A percentile compares a stretch with the other conserved stretches of the same genome.
These are phyloP conservation scores for Rhamphomyia laevipes DNA, from an alignment of 2,888 invertebrate species.

Conservation along the genomic window DNA sequence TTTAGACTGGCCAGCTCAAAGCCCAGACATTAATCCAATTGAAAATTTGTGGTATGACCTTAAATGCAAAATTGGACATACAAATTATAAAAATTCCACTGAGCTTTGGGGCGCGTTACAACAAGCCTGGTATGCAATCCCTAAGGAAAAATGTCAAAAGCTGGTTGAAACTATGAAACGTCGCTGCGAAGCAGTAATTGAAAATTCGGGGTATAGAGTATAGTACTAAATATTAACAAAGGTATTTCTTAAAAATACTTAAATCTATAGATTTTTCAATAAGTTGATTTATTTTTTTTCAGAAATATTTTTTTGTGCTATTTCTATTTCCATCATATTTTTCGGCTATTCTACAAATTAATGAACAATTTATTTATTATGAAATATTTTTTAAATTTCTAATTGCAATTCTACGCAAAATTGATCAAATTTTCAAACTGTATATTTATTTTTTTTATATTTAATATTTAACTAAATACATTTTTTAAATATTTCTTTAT, in stretches of 20 bases:
- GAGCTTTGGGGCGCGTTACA: not conserved
- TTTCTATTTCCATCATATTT: too few species aligned
- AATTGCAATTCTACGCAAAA: too few species aligned
- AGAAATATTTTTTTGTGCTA: too few species aligned
- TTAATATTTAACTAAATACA: too few species aligned
- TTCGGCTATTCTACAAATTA: too few species aligned
- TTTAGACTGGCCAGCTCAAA: constrained; percentile 6
- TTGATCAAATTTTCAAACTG: too few species aligned
- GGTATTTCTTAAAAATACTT: not conserved
- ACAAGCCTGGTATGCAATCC: not conserved
- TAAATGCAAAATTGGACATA: not conserved
- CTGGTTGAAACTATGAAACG: not conserved
- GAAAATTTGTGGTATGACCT: not conserved
- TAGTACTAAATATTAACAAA: not conserved
- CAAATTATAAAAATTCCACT: not conserved
- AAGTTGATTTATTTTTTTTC: too few species aligned
- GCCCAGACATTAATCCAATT: constrained; percentile 1
- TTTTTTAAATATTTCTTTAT: too few species aligned
- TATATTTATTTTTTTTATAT: too few species aligned
- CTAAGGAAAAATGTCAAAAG: not conserved
- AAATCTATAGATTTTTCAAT: too few species aligned
- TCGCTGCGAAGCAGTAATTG: not conserved
- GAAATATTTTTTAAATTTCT: too few species aligned
- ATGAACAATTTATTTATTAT: too few species aligned
- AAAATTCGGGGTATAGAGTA: not conserved